These are phyloP conservation scores for Trichogramma pretiosum DNA, from an alignment of 1,140 invertebrate genomes.

Conservation along the genomic window DNA sequence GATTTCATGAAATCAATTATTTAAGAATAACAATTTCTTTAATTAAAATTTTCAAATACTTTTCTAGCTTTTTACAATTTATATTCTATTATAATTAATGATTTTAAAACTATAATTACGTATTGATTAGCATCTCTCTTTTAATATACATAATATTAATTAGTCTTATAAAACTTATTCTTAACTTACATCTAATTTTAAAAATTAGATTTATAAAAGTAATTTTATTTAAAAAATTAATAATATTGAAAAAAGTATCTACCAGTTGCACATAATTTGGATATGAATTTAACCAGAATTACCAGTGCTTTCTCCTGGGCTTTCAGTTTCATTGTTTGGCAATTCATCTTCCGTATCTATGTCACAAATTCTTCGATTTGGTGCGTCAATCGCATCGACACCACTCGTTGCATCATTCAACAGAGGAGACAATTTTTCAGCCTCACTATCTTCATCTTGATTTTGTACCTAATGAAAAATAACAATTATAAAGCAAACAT, in stretches of 20 bases:
- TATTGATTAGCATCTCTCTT: too few relatives aligned
- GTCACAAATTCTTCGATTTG: conserved; percentile 33
- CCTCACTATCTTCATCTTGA: conserved; percentile 69
- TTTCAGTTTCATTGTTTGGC: conserved; percentile 34
- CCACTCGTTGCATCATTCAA: conserved; percentile 49
- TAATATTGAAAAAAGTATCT: conserved; percentile 65
- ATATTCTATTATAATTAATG: too few relatives aligned
- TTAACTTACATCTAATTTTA: not conserved
- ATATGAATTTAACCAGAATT: conserved; percentile 33
- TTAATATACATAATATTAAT: too few relatives aligned
- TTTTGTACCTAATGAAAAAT: conserved; percentile 33
- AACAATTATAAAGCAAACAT: not conserved
- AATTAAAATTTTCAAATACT: too few relatives aligned
- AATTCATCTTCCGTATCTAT: conserved; percentile 37
- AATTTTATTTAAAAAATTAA: conserved; percentile 64
- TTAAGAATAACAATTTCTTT: too few relatives aligned
- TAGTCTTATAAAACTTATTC: too few relatives aligned
- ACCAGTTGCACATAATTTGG: conserved; percentile 31
- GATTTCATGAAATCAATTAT: too few relatives aligned
- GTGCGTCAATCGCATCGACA: conserved; percentile 38
- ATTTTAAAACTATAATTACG: too few relatives aligned
- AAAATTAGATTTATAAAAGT: conserved; percentile 52
- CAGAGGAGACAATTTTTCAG: conserved; percentile 68
- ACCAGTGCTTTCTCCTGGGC: conserved; percentile 30
- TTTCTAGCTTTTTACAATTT: too few relatives aligned